These are phyloP conservation scores for Hanleya hanleyi DNA, from an alignment of 2,888 invertebrate genomes.

Conservation along the genomic window DNA sequence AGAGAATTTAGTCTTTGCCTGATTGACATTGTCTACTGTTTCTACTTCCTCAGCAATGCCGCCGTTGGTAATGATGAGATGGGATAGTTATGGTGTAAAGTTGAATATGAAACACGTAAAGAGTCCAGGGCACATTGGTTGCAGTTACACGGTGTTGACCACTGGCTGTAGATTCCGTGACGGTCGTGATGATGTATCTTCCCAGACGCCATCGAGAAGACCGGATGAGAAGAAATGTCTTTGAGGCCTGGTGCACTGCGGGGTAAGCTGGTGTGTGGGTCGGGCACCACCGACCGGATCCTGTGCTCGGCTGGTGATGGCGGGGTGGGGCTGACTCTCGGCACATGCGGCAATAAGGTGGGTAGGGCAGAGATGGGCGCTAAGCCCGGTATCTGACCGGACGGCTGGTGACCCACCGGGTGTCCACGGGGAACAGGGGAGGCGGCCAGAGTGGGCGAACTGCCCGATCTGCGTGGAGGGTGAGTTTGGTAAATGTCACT, in stretches of 20 bases:
- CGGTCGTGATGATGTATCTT: slow-evolving; percentile 36
- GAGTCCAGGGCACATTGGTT: slow-evolving; percentile 48
- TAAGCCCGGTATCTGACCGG: slow-evolving; percentile 8
- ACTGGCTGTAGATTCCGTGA: slow-evolving; percentile 47
- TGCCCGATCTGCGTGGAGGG: slow-evolving; percentile 17
- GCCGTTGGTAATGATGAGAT: background rate
- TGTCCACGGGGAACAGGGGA: background rate
- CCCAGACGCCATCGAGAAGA: background rate
- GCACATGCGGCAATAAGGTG: slow-evolving; percentile 7
- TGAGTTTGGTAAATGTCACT: slow-evolving; percentile 63
- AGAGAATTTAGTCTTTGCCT: too few species aligned
- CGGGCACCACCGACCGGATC: slow-evolving; percentile 15
- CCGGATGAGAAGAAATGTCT: background rate
- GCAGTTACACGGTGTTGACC: slow-evolving; percentile 57
- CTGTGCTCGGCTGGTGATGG: slow-evolving; percentile 4
- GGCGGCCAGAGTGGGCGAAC: background rate
- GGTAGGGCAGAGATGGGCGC: slow-evolving; percentile 14
- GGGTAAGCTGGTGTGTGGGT: slow-evolving; percentile 22
- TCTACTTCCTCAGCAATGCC: slow-evolving; percentile 1
- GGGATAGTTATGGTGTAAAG: slow-evolving; percentile 9
- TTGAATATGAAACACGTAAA: slow-evolving; percentile 26
- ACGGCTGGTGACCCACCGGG: background rate
- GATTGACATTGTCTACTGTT: too few species aligned
- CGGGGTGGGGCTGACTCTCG: slow-evolving; percentile 13
- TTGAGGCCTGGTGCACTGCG: slow-evolving; percentile 10